Conservation (phyloP, 2,113 vertebrate species). For the Phylloscopus trochiloides region DNA sequence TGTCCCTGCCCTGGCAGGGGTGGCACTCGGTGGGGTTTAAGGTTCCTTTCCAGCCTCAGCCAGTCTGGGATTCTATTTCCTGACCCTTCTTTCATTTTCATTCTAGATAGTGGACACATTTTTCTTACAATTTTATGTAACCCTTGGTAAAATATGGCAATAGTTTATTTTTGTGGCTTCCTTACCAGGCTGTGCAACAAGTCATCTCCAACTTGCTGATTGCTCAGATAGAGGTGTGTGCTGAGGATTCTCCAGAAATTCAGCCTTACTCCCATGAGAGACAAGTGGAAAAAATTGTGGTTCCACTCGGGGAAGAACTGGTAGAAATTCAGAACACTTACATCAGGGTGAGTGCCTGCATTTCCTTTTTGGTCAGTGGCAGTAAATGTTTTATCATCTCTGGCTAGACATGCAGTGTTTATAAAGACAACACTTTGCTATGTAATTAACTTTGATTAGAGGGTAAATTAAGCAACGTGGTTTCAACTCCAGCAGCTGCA, state of each 20-base stretch:
- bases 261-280: constrained; percentile 87
- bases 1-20: neutral
- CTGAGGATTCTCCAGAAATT: constrained; percentile 91
- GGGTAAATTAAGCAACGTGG: neutral
- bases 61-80: neutral
- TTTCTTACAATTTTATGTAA: accelerated
- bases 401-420: neutral
- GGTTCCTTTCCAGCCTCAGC: neutral
- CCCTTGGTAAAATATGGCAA: neutral
- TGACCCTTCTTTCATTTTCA: neutral
- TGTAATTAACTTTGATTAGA: neutral
- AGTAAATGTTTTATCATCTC: too few relatives aligned
- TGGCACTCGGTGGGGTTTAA: accelerated
- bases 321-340: constrained; percentile 80
- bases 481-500: neutral
- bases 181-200: constrained; percentile 88
- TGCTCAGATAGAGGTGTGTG: constrained; percentile 88
- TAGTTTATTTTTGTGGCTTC: neutral
- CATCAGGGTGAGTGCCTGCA: constrained; percentile 76
- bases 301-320: constrained; percentile 85
- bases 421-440: accelerated
- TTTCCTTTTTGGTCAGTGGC: neutral
- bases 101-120: accelerated
- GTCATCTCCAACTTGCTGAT: constrained; percentile 92
- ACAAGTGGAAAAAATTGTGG: constrained; percentile 87